These are phyloP conservation scores for Pao palembangensis DNA, from an alignment of 2,113 vertebrate species.

Conservation along the genomic window DNA sequence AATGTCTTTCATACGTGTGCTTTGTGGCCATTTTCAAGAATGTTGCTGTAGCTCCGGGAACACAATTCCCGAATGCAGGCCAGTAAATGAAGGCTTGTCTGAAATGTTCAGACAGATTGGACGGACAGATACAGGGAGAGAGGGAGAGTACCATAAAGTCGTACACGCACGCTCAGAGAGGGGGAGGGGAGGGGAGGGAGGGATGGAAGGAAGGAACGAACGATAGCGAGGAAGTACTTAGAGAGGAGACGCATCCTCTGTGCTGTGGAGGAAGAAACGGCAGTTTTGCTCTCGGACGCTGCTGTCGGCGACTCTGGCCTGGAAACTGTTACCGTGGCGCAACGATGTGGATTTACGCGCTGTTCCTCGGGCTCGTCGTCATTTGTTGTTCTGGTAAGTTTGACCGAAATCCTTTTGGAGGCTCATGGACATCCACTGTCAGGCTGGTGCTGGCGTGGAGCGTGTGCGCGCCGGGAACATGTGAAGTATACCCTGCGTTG, in stretches of 20 bases:
- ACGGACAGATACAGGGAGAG: not conserved
- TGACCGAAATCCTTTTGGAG: constrained; percentile 8
- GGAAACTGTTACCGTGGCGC: not conserved
- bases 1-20: too few relatives aligned
- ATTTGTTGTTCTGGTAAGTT: constrained; percentile 65
- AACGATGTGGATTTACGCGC: constrained; percentile 65
- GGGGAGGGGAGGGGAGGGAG: not conserved
- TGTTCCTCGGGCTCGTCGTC: constrained; percentile 53
- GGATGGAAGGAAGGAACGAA: not conserved
- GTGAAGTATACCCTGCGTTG: too few relatives aligned
- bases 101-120: not conserved
- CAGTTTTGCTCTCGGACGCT: constrained; percentile 7
- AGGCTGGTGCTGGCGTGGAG: not conserved
- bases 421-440: not conserved
- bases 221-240: constrained; percentile 52
- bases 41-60: too few relatives aligned
- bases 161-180: not conserved
- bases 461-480: too few relatives aligned
- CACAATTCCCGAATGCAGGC: not conserved
- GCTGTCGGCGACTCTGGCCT: too few relatives aligned
- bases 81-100: not conserved
- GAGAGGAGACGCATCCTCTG: constrained; percentile 67
- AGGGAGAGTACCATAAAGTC: not conserved
- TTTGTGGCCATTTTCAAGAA: too few relatives aligned
- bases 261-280: constrained; percentile 62